Base-by-base conservation (phyloP, 2,113 vertebrate genomes). In the Bucco capensis region DNA sequence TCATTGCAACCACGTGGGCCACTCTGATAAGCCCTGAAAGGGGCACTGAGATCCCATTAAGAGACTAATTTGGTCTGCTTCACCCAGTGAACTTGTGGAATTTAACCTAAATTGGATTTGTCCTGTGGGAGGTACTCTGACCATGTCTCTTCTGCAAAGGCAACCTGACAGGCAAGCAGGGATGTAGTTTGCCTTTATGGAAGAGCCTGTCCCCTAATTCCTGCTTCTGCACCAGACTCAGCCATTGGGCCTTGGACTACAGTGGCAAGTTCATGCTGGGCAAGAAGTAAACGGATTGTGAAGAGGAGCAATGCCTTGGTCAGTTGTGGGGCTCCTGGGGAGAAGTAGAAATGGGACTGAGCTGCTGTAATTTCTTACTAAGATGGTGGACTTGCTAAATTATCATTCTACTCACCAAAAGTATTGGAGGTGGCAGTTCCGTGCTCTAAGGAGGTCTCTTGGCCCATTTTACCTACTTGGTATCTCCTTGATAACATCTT, bases 251-350 rank as follows among this genome's bases (percentile, higher is more conserved):
- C 30, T 49, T 1, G 0, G n/a, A 18, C 35, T 44, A 14, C 23
- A 24, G 5, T 9, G 61, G 28, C 27, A 5, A 6, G 6, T 61
- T 46, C 0, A 0, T 67, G 49, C 62, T 69, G 64, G 53, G 17
- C 30, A 10, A 31, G 49, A 11, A 44, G 12, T 22, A 15, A n/a
- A n/a, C n/a, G 14, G 62, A 17, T 31, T 6, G 2, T 4, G 46
- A 42, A 56, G 56, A 57, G 40, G 31, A 77, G 69, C 87, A 50
- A 21, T 50, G 64, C 56, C 62, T 65, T 53, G 42, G 12, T 33
- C 64, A 54, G 14, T 14, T 16, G 0, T 9, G 47, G 75, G 35
- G 25, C 75, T 72, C 40, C 72, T 83, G 60, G 12, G 19, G 7
- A 51, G 75, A n/a, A 60, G 53, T 2, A 79, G 64, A 46, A 7